Evolutionary conservation across 2,888 invertebrate species (phyloP), one percentile per base, ranked within the genome.

Genomic region (Scaptodrosophila latifasciaeformis): DNA sequence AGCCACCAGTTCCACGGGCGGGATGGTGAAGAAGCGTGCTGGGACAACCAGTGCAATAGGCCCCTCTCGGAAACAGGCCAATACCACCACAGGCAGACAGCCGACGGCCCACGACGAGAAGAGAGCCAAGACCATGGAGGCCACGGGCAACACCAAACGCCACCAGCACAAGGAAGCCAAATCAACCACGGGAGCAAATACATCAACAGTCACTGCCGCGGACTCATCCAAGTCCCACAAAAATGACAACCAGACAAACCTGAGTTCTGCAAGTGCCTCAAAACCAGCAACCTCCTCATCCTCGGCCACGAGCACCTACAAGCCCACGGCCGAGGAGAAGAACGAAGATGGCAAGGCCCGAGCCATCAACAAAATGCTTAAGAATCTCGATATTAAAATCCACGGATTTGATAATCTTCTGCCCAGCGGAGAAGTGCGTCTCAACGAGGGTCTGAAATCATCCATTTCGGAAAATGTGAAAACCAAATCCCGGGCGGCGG

Each of bases 391-490:
- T 62, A 86, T 86, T 29, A 83, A 86, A 79, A 85, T 86, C 18
- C 84, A 79, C 53, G 86, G 86, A 39, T 86, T 84, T 47, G 83
- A 83, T 49, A 84, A 85, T 54, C 66, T 86, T 42, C 55, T 85
- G 64, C 81, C 83, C 34, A 83, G 81, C 53, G 76, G 81, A 1
- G 85, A 85, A 52, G 84, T 83, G 55, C 82, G 81, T 19, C 65
- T 84, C 6, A 80, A 76, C 42, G 85, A 84, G 27, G 82, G 82
- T 7, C 77, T 85, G 9, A 86, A 86, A 54, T 85, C 86, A 1
- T 87, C 87, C n/a, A 87, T 87, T 62, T 86, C 86, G 49, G 86
- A 87, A 61, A 86, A 86, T 66, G 86, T 87, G 1, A 87, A 87
- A 67, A 87, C 87, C 1, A 87, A 87, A 57, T 86, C 86, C 0